Base-by-base conservation (phyloP, 2,797 vertebrate species). In the Phoxinus dragarum region DNA sequence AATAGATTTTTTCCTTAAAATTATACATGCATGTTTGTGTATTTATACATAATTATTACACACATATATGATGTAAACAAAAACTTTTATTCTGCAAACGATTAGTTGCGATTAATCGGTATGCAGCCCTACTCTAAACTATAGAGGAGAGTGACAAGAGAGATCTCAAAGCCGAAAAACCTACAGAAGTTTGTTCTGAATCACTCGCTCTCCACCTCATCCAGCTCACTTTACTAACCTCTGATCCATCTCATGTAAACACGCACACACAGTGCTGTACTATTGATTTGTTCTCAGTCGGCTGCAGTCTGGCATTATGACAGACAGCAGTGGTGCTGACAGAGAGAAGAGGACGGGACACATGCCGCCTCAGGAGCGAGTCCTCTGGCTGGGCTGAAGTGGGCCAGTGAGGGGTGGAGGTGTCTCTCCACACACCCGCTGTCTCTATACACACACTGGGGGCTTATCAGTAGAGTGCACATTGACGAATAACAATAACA, bases 381-480 rank as follows among this genome's bases (percentile, higher is more conserved):
- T 79, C 47, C 23, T 74, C 71, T 73, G 81, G 27, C 40, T 59
- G 64, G 23, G 78, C 49, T 82, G 52, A 42, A 67, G 72, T 74
- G 81, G 49, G 82, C n/a, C 56, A 56, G 47, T 42, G 61, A 61
- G 21, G 54, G 52, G 74, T 47, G 77, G 72, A 79, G 77, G 80
- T 78, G 86, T 86, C 84, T 91, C 91, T 87, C 77, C 88, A 88
- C 68, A 88, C 67, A 74, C 88, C 89, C 88, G 86, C 89, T 90
- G 89, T 87, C 90, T 89, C 89, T 86, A 88, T 85, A 89, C 89
- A 88, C 86, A 81, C 77, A 80, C 86, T 66, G 44, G 19, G 31
- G 23, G 27, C 89, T 91, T 91, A 90, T 91, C 90, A 86, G 89
- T 73, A 88, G 89, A 90, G 84, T 87, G 84, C 87, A 90, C 88